phyloP scores from a whole-genome alignment of 64 coral and sea anemone species.

The Cladopsammia gracilis region DNA sequence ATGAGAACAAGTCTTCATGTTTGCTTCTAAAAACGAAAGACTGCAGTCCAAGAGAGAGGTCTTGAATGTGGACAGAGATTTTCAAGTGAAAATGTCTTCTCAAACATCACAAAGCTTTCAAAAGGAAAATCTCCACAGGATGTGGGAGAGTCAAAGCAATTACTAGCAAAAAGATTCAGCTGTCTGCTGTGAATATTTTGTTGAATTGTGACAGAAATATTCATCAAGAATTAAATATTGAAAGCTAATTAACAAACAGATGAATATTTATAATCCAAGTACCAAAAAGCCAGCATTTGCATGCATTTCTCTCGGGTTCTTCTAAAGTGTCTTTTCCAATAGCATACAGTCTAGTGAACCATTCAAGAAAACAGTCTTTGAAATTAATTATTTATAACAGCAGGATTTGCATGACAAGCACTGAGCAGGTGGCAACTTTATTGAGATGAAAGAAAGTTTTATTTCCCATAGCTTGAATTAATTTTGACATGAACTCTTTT shows the following conservation, averaged over 20 bases:
- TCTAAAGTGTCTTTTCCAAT: neutral
- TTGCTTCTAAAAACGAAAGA: neutral
- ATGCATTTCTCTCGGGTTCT: neutral
- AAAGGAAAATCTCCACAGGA: neutral
- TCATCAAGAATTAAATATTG: neutral
- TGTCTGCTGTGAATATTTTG: neutral
- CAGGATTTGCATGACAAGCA: conserved; percentile 35
- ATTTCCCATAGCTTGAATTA: conserved; percentile 1
- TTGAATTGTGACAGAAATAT: conserved; percentile 8
- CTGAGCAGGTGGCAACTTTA: conserved; percentile 17
- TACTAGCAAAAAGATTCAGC: conserved; percentile 8
- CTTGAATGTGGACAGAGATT: neutral
- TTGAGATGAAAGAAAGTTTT: neutral
- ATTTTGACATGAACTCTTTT: neutral
- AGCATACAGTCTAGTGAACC: neutral
- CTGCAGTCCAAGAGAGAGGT: neutral
- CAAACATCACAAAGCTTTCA: conserved; percentile 13
- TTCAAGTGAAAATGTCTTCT: neutral
- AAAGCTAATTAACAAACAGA: neutral
- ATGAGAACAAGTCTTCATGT: conserved; percentile 31
- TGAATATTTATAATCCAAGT: neutral
- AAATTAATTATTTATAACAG: conserved; percentile 28
- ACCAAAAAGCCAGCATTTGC: neutral
- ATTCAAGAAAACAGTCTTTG: conserved; percentile 22
- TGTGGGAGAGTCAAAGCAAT: neutral